Evolutionary conservation across 2,888 invertebrate genomes (phyloP).

Genomic region (Brachylomia viminalis): DNA sequence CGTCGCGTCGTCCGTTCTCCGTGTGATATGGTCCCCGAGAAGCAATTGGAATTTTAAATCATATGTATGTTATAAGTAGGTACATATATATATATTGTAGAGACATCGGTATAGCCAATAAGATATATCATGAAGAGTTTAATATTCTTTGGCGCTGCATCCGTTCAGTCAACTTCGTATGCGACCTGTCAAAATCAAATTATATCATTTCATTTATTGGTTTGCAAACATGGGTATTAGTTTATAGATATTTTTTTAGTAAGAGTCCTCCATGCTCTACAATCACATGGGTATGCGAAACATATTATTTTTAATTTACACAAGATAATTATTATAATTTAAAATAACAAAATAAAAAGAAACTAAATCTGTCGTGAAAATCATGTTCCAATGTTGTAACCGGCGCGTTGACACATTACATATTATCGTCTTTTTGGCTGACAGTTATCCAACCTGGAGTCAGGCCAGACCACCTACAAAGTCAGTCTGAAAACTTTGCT

Average conservation of each 20-base stretch:
- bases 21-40: constrained; percentile 30
- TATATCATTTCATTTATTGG: too few species aligned
- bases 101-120: constrained; percentile 17
- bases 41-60: constrained; percentile 44
- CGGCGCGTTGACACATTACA: constrained; percentile 1
- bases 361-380: constrained; percentile 6
- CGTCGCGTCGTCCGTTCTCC: background rate
- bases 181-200: too few species aligned
- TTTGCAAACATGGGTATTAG: too few species aligned
- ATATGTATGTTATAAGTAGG: background rate
- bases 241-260: too few species aligned
- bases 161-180: background rate
- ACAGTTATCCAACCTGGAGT: constrained; percentile 20
- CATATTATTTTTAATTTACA: too few species aligned
- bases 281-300: too few species aligned
- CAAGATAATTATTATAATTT: too few species aligned
- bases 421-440: background rate
- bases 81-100: constrained; percentile 17
- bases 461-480: constrained; percentile 14
- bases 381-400: constrained; percentile 3
- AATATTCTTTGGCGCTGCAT: constrained; percentile 15
- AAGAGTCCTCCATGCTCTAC: too few species aligned
- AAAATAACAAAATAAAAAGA: too few species aligned
- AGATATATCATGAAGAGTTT: constrained; percentile 19
- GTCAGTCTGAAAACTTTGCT: background rate